These are phyloP conservation scores for Cettia cetti DNA, from an alignment of 2,113 vertebrate species.

Conservation along the genomic window DNA sequence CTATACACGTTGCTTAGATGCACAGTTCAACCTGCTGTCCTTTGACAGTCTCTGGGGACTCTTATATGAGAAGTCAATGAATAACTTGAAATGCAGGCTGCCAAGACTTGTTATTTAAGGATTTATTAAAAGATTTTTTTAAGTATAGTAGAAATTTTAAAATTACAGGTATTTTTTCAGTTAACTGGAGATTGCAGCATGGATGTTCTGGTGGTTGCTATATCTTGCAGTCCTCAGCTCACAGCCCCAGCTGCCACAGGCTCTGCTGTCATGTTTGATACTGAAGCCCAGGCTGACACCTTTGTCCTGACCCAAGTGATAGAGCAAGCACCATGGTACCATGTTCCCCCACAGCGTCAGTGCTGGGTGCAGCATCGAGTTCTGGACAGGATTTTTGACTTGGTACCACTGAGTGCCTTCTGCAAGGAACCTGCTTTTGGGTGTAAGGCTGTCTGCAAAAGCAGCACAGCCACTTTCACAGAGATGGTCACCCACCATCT, in stretches of 20 bases:
- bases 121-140: not conserved
- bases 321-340: fast-evolving
- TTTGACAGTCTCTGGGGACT: not conserved
- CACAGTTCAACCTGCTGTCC: not conserved
- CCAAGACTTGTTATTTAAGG: not conserved
- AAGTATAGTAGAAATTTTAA: not conserved
- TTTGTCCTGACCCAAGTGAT: not conserved
- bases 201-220: not conserved
- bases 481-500: not conserved
- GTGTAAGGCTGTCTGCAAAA: not conserved
- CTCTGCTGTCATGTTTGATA: not conserved
- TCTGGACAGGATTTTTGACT: not conserved
- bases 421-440: not conserved
- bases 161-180: not conserved
- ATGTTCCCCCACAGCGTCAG: fast-evolving
- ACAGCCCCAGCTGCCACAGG: not conserved
- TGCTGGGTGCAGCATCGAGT: no score
- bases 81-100: not conserved
- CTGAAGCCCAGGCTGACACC: not conserved
- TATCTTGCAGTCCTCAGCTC: not conserved
- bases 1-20: not conserved
- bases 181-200: not conserved
- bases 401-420: not conserved
- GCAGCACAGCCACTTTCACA: not conserved
- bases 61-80: not conserved